phyloP scores from a whole-genome alignment of 2,888 invertebrate species.

The Alcis repandata region DNA sequence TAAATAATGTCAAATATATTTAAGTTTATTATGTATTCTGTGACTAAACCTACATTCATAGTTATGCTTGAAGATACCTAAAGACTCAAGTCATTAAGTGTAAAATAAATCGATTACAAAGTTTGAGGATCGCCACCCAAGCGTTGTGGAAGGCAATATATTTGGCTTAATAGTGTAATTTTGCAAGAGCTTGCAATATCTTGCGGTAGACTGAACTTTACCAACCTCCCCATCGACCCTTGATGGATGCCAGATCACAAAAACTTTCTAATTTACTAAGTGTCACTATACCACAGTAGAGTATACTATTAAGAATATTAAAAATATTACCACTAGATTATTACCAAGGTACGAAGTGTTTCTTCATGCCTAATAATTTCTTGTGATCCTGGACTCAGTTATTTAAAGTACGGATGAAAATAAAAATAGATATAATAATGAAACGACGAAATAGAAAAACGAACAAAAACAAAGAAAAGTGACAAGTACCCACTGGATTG shows the following conservation, averaged over 20 bases:
- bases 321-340: too few species aligned
- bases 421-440: too few species aligned
- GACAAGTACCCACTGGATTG: too few species aligned
- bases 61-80: not conserved
- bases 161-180: constrained; percentile 72
- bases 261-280: constrained; percentile 25
- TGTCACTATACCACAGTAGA: constrained; percentile 40
- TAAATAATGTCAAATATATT: too few species aligned
- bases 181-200: constrained; percentile 69
- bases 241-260: constrained; percentile 62
- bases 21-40: too few species aligned
- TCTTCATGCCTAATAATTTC: too few species aligned
- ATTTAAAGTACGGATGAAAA: too few species aligned
- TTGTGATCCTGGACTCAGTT: too few species aligned
- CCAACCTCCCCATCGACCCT: constrained; percentile 57
- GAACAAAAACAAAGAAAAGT: too few species aligned
- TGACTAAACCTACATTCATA: not conserved
- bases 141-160: constrained; percentile 63
- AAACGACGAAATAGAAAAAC: too few species aligned
- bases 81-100: constrained; percentile 12
- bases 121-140: constrained; percentile 32
- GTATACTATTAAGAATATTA: too few species aligned
- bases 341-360: too few species aligned
- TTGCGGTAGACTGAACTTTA: constrained; percentile 61
- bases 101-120: constrained; percentile 34